phyloP scores from a whole-genome alignment of 2,888 invertebrate genomes.

The Embidobia sp. region DNA sequence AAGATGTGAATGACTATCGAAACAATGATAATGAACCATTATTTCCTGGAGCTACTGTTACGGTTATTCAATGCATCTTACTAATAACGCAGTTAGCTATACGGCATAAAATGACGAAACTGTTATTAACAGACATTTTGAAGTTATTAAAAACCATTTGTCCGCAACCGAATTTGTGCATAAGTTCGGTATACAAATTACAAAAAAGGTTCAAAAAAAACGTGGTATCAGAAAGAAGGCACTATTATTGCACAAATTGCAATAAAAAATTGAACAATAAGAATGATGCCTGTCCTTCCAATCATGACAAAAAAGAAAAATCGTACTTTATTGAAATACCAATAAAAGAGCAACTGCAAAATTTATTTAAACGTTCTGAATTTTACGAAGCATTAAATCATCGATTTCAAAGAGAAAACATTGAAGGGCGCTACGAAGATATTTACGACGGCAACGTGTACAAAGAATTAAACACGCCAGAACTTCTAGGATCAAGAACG shows the following conservation, averaged over 20 bases:
- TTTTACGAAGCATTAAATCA: constrained; percentile 53
- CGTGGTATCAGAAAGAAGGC: not conserved
- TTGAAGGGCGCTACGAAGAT: constrained; percentile 20
- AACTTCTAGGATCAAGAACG: constrained; percentile 11
- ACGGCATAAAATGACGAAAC: constrained; percentile 21
- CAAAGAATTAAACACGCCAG: constrained; percentile 30
- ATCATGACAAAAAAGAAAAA: not conserved
- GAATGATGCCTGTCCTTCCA: not conserved
- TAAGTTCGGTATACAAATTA: constrained; percentile 33
- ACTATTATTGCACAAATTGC: constrained; percentile 31
- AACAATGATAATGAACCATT: constrained; percentile 6
- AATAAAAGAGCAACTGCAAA: constrained; percentile 22
- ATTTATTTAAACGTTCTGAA: constrained; percentile 15
- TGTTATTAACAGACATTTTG: constrained; percentile 22
- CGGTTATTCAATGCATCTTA: constrained; percentile 32
- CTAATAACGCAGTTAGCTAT: constrained; percentile 21
- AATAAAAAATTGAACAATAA: constrained; percentile 3
- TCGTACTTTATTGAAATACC: constrained; percentile 44
- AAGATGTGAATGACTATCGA: no score
- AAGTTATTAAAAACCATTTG: constrained; percentile 35
- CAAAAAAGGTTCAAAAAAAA: constrained; percentile 30
- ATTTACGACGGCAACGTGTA: constrained; percentile 45
- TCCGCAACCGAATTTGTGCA: constrained; percentile 19
- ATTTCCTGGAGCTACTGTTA: constrained; percentile 31
- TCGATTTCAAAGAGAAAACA: constrained; percentile 47